Percentiles rank a stretch among this genome's conserved stretches.
phyloP scores from a whole-genome alignment of 2,113 vertebrate species.

The Callionymus lyra region DNA sequence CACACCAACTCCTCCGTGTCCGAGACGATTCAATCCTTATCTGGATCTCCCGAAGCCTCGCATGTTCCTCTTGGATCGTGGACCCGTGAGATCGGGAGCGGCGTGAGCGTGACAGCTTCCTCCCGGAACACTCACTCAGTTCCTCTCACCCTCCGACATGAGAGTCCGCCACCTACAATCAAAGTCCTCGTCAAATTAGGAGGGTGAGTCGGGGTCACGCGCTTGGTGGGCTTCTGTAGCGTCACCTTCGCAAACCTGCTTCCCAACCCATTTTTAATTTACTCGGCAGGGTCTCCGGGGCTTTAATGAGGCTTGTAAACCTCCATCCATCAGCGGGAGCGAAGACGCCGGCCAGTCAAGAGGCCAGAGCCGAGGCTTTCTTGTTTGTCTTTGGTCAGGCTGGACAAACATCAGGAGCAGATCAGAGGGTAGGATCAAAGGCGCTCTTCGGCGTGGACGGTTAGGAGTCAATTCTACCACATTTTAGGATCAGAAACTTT shows the following conservation, averaged over 20 bases:
- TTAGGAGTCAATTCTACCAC: too few species aligned
- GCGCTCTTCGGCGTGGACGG: too few species aligned
- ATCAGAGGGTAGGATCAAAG: slow-evolving; percentile 12
- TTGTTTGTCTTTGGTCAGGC: slow-evolving; percentile 11
- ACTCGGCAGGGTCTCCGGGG: slow-evolving; percentile 13
- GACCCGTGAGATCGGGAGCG: slow-evolving; percentile 38
- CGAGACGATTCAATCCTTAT: neutral
- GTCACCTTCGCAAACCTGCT: slow-evolving; percentile 50
- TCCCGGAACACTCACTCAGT: slow-evolving; percentile 60
- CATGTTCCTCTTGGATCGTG: too few species aligned
- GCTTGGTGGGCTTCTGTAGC: slow-evolving; percentile 38
- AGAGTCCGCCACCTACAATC: slow-evolving; percentile 46
- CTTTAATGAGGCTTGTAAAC: slow-evolving; percentile 26
- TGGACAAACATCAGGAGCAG: slow-evolving; percentile 23
- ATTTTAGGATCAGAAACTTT: too few species aligned
- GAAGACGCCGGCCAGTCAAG: slow-evolving; percentile 11
- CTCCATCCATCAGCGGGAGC: slow-evolving; percentile 18
- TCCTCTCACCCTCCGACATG: slow-evolving; percentile 48
- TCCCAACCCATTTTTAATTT: slow-evolving; percentile 34
- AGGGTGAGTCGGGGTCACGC: slow-evolving; percentile 34
- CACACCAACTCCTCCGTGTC: too few species aligned
- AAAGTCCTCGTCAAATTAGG: slow-evolving; percentile 52
- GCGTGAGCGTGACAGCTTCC: slow-evolving; percentile 49
- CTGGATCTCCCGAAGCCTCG: too few species aligned
- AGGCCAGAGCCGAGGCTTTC: slow-evolving; percentile 5